Conservation (phyloP, 2,797 vertebrate genomes). For the Todus mexicanus region DNA sequence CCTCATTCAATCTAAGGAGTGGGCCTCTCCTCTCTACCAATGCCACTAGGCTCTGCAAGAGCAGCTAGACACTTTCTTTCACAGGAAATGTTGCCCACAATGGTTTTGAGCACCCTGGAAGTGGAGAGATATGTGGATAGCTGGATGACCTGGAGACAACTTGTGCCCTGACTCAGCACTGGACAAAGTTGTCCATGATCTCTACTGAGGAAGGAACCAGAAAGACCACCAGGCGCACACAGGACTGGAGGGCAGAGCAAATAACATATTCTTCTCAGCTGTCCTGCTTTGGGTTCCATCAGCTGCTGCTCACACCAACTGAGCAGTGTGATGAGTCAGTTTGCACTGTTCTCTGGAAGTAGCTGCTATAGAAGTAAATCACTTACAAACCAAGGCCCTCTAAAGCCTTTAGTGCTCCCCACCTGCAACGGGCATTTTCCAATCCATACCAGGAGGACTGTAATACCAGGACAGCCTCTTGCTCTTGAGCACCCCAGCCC, state of each 20-base stretch:
- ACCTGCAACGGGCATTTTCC: not conserved
- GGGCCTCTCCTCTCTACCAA: not conserved
- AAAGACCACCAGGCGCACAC: not conserved
- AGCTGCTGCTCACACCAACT: not conserved
- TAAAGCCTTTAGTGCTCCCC: not conserved
- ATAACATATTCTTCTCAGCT: not conserved
- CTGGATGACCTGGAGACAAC: not conserved
- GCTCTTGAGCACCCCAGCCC: not conserved
- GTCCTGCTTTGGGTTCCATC: not conserved
- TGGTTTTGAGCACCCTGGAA: not conserved
- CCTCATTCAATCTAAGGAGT: not conserved
- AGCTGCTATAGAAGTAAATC: not conserved
- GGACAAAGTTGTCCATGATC: not conserved
- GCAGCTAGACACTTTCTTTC: not conserved
- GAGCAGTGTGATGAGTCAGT: not conserved
- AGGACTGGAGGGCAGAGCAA: not conserved
- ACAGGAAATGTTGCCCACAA: not conserved
- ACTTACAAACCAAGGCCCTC: not conserved
- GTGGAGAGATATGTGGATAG: not conserved
- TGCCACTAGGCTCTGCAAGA: not conserved
- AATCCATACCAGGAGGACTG: not conserved
- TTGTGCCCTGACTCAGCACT: not conserved
- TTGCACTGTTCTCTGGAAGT: not conserved
- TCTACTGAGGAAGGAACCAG: not conserved
- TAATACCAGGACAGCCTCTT: not conserved